phyloP scores from a whole-genome alignment of 1,140 invertebrate species.

The Neodiprion fabricii region DNA sequence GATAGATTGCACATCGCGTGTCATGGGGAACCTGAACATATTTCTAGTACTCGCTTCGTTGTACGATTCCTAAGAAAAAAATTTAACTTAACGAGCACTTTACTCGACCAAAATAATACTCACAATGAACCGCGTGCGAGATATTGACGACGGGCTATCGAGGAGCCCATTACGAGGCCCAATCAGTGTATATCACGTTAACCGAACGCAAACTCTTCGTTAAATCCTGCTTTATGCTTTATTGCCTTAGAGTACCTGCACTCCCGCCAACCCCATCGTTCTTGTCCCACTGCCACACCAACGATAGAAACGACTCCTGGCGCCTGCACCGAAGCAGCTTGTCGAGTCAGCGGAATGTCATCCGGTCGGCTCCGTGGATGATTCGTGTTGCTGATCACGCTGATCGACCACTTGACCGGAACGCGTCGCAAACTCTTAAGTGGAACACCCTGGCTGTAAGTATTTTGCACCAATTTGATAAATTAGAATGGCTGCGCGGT shows the following conservation, averaged over 20 bases:
- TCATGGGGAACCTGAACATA: too few species aligned
- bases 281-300: not conserved
- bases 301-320: not conserved
- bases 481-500: too few species aligned
- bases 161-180: conserved; percentile 33
- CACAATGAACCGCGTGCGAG: conserved; percentile 19
- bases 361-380: too few species aligned
- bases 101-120: conserved; percentile 7
- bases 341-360: not conserved
- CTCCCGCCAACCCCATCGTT: not conserved
- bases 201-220: conserved; percentile 41
- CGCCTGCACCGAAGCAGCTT: not conserved
- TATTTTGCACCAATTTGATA: too few species aligned
- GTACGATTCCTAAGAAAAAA: too few species aligned
- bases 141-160: conserved; percentile 31
- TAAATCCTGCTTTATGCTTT: conserved; percentile 33
- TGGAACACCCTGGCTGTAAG: too few species aligned
- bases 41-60: too few species aligned
- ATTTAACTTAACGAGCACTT: not conserved
- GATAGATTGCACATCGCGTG: too few species aligned
- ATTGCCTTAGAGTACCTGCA: not conserved
- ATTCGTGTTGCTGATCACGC: too few species aligned
- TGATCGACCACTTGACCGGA: too few species aligned
- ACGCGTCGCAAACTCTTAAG: too few species aligned
- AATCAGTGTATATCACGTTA: conserved; percentile 41